Conservation (phyloP, 2,113 vertebrate genomes). For the Cercocebus atys region DNA sequence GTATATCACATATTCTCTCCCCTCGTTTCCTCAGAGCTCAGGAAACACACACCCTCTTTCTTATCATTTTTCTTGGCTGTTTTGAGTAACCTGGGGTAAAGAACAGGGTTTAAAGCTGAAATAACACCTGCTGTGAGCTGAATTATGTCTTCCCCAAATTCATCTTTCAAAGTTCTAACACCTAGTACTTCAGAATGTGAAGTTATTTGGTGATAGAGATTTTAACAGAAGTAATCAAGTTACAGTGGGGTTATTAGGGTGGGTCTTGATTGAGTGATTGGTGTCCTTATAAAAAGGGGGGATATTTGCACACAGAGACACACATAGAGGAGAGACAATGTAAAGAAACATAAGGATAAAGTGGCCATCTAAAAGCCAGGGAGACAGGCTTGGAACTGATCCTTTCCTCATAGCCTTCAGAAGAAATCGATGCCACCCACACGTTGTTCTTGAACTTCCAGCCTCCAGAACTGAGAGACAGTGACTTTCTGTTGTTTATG, state of each 20-base stretch:
- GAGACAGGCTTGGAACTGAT: fast-evolving
- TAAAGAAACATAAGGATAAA: too few relatives aligned
- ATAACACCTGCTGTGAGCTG: background rate
- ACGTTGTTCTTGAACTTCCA: background rate
- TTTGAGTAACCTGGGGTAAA: background rate
- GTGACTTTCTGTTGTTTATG: background rate
- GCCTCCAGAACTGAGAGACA: background rate
- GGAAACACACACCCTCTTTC: background rate
- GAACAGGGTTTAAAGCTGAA: background rate
- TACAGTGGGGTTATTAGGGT: background rate
- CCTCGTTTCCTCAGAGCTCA: background rate
- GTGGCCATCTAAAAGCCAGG: fast-evolving
- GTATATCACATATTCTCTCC: fast-evolving
- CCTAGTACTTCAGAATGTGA: background rate
- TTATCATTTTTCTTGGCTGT: background rate
- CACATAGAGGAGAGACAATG: fast-evolving
- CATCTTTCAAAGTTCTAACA: background rate
- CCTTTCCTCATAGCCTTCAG: fast-evolving
- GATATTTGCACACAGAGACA: background rate
- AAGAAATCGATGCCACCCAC: fast-evolving
- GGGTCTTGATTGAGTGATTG: fast-evolving
- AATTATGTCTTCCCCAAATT: background rate
- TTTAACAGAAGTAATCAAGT: background rate
- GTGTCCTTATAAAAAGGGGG: background rate
- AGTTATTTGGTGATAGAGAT: background rate